phyloP scores from a whole-genome alignment of 2,797 vertebrate genomes.

The Enteromius viviparus region DNA sequence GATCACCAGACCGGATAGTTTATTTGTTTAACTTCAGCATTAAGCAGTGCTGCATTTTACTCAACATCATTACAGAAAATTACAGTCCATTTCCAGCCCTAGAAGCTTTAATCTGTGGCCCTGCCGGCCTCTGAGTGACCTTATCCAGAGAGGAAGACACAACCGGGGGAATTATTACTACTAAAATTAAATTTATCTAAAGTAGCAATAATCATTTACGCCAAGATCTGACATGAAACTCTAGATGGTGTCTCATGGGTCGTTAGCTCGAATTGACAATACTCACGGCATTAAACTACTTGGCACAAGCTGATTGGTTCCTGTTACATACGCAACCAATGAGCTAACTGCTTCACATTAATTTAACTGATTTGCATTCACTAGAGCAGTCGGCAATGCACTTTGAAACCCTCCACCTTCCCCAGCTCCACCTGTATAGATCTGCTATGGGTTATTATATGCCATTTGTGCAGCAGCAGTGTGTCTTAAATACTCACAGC shows the following conservation, averaged over 20 bases:
- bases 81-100: constrained; percentile 46
- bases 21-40: constrained; percentile 53
- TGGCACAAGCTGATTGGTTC: too few species aligned
- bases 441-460: neutral
- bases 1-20: constrained; percentile 46
- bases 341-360: too few species aligned
- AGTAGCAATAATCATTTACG: too few species aligned
- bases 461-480: neutral
- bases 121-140: constrained; percentile 26
- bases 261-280: too few species aligned
- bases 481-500: neutral
- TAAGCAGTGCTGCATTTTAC: constrained; percentile 51
- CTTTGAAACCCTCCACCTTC: neutral
- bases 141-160: constrained; percentile 28
- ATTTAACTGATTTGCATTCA: neutral
- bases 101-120: constrained; percentile 38
- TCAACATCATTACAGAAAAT: constrained; percentile 57
- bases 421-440: neutral
- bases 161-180: neutral
- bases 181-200: neutral
- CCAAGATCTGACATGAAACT: too few species aligned
- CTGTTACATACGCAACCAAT: too few species aligned
- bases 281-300: too few species aligned
- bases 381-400: neutral
- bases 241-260: too few species aligned